These are phyloP conservation scores for Baryphthengus martii DNA, from an alignment of 2,113 vertebrate species.

Conservation along the genomic window DNA sequence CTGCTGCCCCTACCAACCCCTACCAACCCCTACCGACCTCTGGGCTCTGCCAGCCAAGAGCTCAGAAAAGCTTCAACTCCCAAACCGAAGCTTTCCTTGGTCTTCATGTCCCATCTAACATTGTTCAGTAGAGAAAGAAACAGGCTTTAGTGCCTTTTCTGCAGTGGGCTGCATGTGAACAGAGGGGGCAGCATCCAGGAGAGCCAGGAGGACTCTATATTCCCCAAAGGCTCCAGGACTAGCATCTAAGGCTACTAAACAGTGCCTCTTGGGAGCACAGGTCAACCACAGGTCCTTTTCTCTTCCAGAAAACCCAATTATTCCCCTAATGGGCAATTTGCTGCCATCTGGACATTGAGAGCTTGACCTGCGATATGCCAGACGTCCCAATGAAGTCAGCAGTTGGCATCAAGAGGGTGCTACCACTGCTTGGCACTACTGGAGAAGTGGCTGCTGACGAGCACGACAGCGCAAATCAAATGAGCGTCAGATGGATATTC, in stretches of 20 bases:
- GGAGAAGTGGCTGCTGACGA: background rate
- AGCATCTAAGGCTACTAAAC: background rate
- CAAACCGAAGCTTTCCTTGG: background rate
- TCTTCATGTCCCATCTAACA: background rate
- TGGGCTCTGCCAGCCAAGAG: background rate
- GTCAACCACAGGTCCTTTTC: background rate
- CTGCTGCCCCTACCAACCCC: background rate
- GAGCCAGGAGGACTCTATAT: background rate
- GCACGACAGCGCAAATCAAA: background rate
- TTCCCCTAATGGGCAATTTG: conserved; percentile 39
- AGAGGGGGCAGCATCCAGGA: background rate
- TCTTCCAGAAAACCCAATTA: conserved; percentile 37
- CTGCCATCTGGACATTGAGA: conserved; percentile 36
- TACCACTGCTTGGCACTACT: background rate
- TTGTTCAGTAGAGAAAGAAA: background rate
- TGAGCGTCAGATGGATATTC: background rate
- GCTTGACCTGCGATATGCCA: conserved; percentile 21
- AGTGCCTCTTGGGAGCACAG: background rate
- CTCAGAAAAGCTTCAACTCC: background rate
- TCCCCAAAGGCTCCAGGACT: background rate
- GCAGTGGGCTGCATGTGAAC: background rate
- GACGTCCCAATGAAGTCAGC: background rate
- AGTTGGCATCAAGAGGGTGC: background rate
- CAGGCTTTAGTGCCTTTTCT: background rate
- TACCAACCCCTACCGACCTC: background rate